Evolutionary conservation across 2,113 vertebrate species (phyloP), one percentile per base, ranked within the genome.

Genomic region (Microtus richardsoni): DNA sequence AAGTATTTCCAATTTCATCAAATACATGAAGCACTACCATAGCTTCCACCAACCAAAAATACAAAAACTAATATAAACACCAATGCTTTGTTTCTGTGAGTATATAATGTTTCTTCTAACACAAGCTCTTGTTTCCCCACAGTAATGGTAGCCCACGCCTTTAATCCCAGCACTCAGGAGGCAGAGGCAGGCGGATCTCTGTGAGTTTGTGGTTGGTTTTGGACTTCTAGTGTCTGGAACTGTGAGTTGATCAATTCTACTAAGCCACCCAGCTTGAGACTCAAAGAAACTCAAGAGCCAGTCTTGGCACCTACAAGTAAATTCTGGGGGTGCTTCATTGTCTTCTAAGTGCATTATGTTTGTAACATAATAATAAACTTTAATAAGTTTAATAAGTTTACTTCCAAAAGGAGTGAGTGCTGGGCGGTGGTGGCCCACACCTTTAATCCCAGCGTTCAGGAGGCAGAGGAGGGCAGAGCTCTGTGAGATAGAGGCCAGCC

Each of bases 1-100:
- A 68, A 64, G 71, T 74, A 88, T 74, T 73, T 95, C 95, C 96
- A 79, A 91, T 98, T 97, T 97, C 93, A 93, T 94, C 39, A 85
- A 96, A 95, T 97, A 94, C 21, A 96, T 62, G 21, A 30, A 97
- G 39, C 78, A 95, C 49, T 74, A 96, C 95, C 21, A 52, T n/a
- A 22, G 16, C 14, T 14, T 70, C 80, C 22, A 64, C 24, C 94
- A 91, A 86, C 52, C 77, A 7, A 47, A 49, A 49, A 49, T 5
- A 47, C 47, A 60, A 80, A 74, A 39, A 78, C 78, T 62, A 8
- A 73, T 47, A n/a, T 52, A 83, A 89, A 28, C 4, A 83, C 44
- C 14, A 13, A 74, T 74, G 22, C 66, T 86, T 54, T 54, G 52
- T 54, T 54, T 54, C 52, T 54, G 52, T 54, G 52, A 54, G 91